Conservation (phyloP, 2,797 vertebrate species). For the Sciurus vulgaris region DNA sequence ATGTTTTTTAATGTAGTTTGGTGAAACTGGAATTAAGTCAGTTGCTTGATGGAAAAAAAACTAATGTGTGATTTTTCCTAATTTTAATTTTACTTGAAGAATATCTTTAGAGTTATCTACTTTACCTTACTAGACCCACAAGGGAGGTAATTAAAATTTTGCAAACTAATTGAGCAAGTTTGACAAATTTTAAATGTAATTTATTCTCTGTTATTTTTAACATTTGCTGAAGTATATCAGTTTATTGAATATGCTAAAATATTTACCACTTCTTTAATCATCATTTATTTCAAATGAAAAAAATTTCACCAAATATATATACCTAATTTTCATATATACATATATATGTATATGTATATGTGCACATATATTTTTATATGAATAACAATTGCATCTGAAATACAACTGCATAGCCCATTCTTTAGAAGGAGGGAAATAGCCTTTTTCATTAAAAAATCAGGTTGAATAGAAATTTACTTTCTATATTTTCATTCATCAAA, state of each 20-base stretch:
- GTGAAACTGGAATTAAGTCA: conserved; percentile 78
- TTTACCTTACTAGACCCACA: conserved; percentile 71
- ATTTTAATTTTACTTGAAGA: conserved; percentile 80
- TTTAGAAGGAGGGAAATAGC: not conserved
- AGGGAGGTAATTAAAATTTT: conserved; percentile 85
- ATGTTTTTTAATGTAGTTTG: conserved; percentile 74
- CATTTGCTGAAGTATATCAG: not conserved
- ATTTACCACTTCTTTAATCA: conserved; percentile 18
- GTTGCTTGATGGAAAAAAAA: conserved; percentile 63
- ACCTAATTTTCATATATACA: not conserved
- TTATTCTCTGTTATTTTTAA: conserved; percentile 36
- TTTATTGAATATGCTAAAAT: conserved; percentile 44
- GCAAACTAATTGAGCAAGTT: conserved; percentile 81
- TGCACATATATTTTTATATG: not conserved
- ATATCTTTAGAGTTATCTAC: conserved; percentile 78
- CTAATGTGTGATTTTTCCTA: conserved; percentile 67
- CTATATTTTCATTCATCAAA: conserved; percentile 45
- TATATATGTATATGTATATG: not conserved
- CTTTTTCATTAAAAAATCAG: conserved; percentile 20
- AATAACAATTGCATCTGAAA: not conserved
- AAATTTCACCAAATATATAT: not conserved
- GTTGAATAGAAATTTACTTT: not conserved
- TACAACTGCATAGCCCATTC: not conserved
- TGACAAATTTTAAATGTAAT: conserved; percentile 45
- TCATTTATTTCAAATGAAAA: conserved; percentile 53